Base-by-base conservation (phyloP, 2,797 vertebrate species). In the Zalophus californianus region DNA sequence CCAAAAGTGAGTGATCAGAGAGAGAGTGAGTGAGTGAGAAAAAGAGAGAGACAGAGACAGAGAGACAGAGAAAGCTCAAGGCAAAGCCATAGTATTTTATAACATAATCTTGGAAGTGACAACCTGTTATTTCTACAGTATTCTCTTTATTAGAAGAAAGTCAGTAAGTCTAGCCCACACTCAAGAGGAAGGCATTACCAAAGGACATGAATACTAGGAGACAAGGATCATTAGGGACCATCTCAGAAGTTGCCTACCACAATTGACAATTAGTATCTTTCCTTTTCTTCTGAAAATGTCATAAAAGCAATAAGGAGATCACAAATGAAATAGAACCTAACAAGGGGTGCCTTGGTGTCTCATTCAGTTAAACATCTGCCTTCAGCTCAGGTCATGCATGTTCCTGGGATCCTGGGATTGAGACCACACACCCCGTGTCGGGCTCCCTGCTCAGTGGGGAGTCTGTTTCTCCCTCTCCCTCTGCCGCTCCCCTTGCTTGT, bases 101-200 rank as follows among this genome's bases (percentile, higher is more conserved):
- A 56, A 78, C 16, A 11, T 86, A 64, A 68, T 89, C 29, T 92
- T 72, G 21, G 35, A 87, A 77, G 23, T 82, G 66, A 21, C 35
- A 84, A 32, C 2, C 12, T 20, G 58, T 58, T 10, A 54, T 66
- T 50, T 41, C 14, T 35, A 2, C 6, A 54, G 1, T 35, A 29
- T 32, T 92, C 5, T 78, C 32, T 85, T 79, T 78, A 14, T 85
- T 52, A 66, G 9, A 97, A 70, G 13, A 13, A 78, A 79, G 20
- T 52, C 48, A 68, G 8, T 32, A n/a, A 14, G 54, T 38, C 32
- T 12, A 80, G 1, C 13, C 27, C 15, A 6, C 4, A 38, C 12
- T 72, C 21, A 44, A 78, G 27, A 38, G 15, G 50, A 56, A 13
- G 41, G 14, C 2, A 75, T 87, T 75, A 50, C 25, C 64, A 9